Evolutionary conservation across 2,888 invertebrate genomes (phyloP), one percentile per base, ranked within the genome.

Genomic region (Pheosia tremula): DNA sequence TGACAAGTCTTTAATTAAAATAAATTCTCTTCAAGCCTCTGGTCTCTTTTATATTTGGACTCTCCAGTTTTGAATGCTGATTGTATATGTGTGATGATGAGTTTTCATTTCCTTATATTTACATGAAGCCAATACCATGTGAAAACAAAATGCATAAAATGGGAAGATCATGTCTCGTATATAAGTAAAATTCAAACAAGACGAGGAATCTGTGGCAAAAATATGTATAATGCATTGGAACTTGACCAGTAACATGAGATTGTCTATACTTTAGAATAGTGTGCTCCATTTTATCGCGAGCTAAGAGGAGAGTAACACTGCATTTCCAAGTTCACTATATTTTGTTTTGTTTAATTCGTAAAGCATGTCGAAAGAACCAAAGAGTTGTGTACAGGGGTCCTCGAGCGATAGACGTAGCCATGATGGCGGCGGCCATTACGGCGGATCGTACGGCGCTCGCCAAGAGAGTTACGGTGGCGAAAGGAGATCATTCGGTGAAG

Each of bases 331-430:
- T 66, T 60, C 69, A 73, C 78, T 75, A 56, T 63, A 79, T 74
- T 79, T 79, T 77, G 74, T 85, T 77, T 71, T 75, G 77, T 82
- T 81, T 75, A 58, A 67, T 77, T 77, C 81, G 78, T 81, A 81
- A 87, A 82, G 77, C 85, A 75, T 81, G 81, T 81, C 81, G 83
- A 87, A 82, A 84, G 86, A 89, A 86, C 82, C 81, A 86, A 85
- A 89, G 90, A 91, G 82, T 92, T 93, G 81, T 94, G 90, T 93
- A 90, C 94, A 94, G 94, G 94, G 93, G 76, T 90, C 92, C 59
- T 89, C 93, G 85, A 90, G 91, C 81, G 93, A 92, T 88, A 94
- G 94, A 93, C 91, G 94, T 87, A 94, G 94, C 88, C 93, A 94
- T 90, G 94, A 94, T 79, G 93, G 92, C 82, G 92, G 93, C 82